phyloP scores from a whole-genome alignment of 37 sponge, comb jelly and placozoan species.

The Spongilla lacustris region DNA sequence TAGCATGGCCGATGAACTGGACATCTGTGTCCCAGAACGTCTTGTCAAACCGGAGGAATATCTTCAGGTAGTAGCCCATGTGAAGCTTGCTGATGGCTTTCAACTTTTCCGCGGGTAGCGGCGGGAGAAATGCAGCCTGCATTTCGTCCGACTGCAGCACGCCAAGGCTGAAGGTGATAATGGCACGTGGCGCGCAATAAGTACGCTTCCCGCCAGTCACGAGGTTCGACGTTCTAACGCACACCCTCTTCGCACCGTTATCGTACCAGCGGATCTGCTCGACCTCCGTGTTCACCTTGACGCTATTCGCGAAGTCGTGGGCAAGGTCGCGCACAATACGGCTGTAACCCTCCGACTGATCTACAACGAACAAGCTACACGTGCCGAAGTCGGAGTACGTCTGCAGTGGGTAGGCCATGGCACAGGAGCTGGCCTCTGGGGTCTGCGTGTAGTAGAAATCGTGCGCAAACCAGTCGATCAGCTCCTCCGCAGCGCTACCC shows the following conservation, averaged over 20 bases:
- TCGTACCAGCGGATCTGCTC: conserved; percentile 30
- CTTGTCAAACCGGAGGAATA: conserved; percentile 15
- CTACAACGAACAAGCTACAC: conserved; percentile 23
- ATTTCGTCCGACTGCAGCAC: conserved; percentile 38
- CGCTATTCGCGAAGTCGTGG: background rate
- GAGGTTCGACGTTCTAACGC: conserved; percentile 12
- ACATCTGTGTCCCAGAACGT: conserved; percentile 50
- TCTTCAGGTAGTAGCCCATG: conserved; percentile 35
- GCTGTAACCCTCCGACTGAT: conserved; percentile 30
- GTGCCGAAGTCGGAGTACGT: conserved; percentile 29
- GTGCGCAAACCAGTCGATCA: conserved; percentile 39
- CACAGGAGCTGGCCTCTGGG: conserved; percentile 17
- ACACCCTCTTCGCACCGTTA: conserved; percentile 52
- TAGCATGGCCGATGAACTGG: conserved; percentile 19
- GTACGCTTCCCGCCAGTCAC: background rate
- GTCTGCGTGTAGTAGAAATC: conserved; percentile 18
- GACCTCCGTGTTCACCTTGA: conserved; percentile 43
- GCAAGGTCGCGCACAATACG: conserved; percentile 39
- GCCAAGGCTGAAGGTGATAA: conserved; percentile 64
- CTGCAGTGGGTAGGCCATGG: background rate
- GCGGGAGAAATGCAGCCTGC: conserved; percentile 36
- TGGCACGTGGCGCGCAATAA: conserved; percentile 48
- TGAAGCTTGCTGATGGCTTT: conserved; percentile 19
- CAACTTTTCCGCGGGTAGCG: conserved; percentile 27
- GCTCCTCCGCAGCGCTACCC: conserved; percentile 5